A percentile compares a stretch with the other conserved stretches of the same genome.
Evolutionary conservation across 2,797 vertebrate genomes (phyloP).

Genomic region (Xiphophorus birchmanni): DNA sequence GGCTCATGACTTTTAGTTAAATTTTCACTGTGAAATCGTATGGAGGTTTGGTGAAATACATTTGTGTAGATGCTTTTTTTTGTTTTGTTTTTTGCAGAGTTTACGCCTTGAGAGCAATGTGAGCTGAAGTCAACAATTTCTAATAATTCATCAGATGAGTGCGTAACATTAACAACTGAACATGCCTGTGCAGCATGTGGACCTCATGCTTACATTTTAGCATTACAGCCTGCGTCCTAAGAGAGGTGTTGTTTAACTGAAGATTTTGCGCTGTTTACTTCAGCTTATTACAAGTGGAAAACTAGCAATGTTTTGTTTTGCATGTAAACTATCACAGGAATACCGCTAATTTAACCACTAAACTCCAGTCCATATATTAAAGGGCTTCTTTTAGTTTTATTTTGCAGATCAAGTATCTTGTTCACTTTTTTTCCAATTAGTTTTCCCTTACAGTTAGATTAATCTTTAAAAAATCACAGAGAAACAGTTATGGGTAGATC

Average conservation of each 20-base stretch:
- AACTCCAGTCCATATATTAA: not conserved
- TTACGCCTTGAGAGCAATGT: slow-evolving; percentile 21
- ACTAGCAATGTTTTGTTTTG: slow-evolving; percentile 4
- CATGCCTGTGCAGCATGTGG: slow-evolving; percentile 48
- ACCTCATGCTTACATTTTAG: slow-evolving; percentile 29
- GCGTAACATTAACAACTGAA: slow-evolving; percentile 38
- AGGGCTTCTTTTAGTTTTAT: not conserved
- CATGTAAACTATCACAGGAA: not conserved
- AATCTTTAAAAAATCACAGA: not conserved
- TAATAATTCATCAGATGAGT: slow-evolving; percentile 56
- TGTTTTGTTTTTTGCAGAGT: slow-evolving; percentile 21
- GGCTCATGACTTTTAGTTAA: slow-evolving; percentile 7
- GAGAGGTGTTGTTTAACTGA: slow-evolving; percentile 26
- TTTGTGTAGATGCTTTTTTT: slow-evolving; percentile 29
- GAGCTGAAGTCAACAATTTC: slow-evolving; percentile 45
- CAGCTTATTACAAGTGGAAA: not conserved
- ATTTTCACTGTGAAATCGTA: slow-evolving; percentile 24
- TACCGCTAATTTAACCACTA: not conserved
- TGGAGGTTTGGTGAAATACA: slow-evolving; percentile 33
- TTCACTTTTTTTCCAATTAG: no score
- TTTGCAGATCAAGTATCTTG: not conserved
- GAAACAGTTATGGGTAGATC: not conserved
- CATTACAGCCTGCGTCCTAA: slow-evolving; percentile 2
- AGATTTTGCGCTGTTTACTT: slow-evolving; percentile 5
- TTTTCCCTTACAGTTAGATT: not conserved